These are phyloP conservation scores for Castor canadensis DNA, from an alignment of 2,113 vertebrate genomes.

Conservation along the genomic window DNA sequence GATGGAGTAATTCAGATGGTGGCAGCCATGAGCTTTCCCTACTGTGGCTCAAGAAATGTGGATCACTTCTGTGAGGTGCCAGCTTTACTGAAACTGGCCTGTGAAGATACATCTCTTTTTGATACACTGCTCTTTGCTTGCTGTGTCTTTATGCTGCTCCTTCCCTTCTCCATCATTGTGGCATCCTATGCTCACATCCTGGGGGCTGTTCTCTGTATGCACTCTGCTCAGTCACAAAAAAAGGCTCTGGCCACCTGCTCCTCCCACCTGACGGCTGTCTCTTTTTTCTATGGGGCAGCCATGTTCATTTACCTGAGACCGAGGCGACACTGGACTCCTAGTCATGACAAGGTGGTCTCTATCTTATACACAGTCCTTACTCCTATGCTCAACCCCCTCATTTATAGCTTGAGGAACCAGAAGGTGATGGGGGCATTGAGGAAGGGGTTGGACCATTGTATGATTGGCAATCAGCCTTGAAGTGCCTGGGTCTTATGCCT, in stretches of 20 bases:
- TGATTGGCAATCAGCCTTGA: not conserved
- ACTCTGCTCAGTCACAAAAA: conserved; percentile 25
- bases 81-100: conserved; percentile 51
- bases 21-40: conserved; percentile 54
- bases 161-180: conserved; percentile 61
- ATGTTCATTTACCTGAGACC: conserved; percentile 69
- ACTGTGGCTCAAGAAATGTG: conserved; percentile 47
- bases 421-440: conserved; percentile 69
- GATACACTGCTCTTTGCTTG: conserved; percentile 61
- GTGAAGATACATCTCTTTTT: conserved; percentile 53
- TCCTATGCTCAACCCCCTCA: conserved; percentile 77
- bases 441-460: not conserved
- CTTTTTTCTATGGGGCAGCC: conserved; percentile 64
- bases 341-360: conserved; percentile 63
- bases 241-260: conserved; percentile 66
- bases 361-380: conserved; percentile 69
- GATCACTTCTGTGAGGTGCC: conserved; percentile 66
- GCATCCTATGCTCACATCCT: conserved; percentile 61
- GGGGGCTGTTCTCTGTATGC: conserved; percentile 24
- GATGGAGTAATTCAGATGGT: conserved; percentile 59
- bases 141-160: conserved; percentile 67
- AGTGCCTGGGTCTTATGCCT: not conserved
- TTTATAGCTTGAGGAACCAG: conserved; percentile 76
- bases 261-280: conserved; percentile 60
- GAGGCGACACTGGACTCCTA: conserved; percentile 26